Base-by-base conservation (phyloP, 2,888 invertebrate species). In the Periphyllus acericola region DNA sequence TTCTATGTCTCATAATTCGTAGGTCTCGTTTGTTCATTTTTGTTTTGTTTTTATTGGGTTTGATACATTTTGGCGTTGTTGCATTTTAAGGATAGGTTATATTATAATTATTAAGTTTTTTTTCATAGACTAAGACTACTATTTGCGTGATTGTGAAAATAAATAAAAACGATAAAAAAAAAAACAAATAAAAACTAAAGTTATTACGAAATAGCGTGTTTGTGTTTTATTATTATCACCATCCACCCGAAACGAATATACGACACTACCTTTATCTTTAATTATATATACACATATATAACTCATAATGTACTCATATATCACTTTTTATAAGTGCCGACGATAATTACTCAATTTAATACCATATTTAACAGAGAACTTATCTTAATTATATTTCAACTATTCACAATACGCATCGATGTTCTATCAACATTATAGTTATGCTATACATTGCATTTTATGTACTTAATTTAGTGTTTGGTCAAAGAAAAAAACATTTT, bases 1-100 rank as follows among this genome's bases (percentile, higher is more conserved):
- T 86, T 71, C 21, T 52, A 32, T 78, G 68, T 80, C 55, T 80
- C 71, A 36, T 36, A 21, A 29, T 80, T 80, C 36, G 78, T 80
- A 83, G 66, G 46, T 79, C 11, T 86, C 36, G 72, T 86, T 80
- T 80, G 80, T 86, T 86, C 36, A 72, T 80, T 87, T 79, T 72
- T 60, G 87, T 87, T 87, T 80, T 87, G 68, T 86, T 86, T 80
- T 60, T 87, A 81, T 87, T 87, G 87, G 87, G 87, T 81, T 87
- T 81, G 80, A 87, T 86, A 76, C 21, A 72, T 80, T 87, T 87
- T 81, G 87, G 87, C 87, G 60, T 87, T 87, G 87, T 87, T 87
- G 80, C 87, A 81, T 87, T 87, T 81, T 87, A 87, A 87, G 60
- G 29, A 81, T 87, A 87, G 40, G 80, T 81, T 66, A 72, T 86